Percentiles rank a stretch among this genome's conserved stretches.
Conservation (phyloP, 2,888 invertebrate species). For the Abrostola tripartita region DNA sequence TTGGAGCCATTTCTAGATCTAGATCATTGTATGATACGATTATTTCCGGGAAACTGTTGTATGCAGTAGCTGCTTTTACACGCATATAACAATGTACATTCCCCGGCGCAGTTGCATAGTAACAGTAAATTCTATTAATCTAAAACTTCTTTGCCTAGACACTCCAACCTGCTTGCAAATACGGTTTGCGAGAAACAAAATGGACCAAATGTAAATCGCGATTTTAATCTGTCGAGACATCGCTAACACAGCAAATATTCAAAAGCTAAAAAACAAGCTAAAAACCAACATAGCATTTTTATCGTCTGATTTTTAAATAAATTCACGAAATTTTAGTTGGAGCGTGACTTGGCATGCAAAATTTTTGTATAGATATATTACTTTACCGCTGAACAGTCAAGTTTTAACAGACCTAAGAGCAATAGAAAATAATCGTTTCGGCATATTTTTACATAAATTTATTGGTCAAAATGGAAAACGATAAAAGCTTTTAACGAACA, state of each 20-base stretch:
- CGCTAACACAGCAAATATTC: conserved; percentile 47
- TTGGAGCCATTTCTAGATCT: conserved; percentile 8
- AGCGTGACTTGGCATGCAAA: conserved; percentile 58
- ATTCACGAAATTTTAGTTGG: conserved; percentile 56
- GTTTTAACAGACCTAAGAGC: conserved; percentile 46
- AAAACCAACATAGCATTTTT: conserved; percentile 50
- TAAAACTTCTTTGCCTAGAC: conserved; percentile 2
- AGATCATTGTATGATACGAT: conserved; percentile 30
- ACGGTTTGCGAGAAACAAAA: conserved; percentile 27
- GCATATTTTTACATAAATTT: conserved; percentile 57
- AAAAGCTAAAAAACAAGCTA: conserved; percentile 38
- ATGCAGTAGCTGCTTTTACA: conserved; percentile 13
- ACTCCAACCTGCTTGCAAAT: conserved; percentile 16
- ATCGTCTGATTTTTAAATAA: conserved; percentile 56
- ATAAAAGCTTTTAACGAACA: conserved; percentile 58
- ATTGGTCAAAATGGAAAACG: conserved; percentile 50
- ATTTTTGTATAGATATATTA: conserved; percentile 44
- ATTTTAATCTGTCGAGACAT: conserved; percentile 52
- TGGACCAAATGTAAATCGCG: conserved; percentile 40
- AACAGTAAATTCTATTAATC: conserved; percentile 19
- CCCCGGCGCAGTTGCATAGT: neutral
- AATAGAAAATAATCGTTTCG: conserved; percentile 50
- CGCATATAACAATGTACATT: conserved; percentile 8
- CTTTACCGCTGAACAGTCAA: conserved; percentile 49
- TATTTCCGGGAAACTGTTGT: conserved; percentile 10